Base-by-base conservation (phyloP, 2,888 invertebrate genomes). In the Molorchus minor region DNA sequence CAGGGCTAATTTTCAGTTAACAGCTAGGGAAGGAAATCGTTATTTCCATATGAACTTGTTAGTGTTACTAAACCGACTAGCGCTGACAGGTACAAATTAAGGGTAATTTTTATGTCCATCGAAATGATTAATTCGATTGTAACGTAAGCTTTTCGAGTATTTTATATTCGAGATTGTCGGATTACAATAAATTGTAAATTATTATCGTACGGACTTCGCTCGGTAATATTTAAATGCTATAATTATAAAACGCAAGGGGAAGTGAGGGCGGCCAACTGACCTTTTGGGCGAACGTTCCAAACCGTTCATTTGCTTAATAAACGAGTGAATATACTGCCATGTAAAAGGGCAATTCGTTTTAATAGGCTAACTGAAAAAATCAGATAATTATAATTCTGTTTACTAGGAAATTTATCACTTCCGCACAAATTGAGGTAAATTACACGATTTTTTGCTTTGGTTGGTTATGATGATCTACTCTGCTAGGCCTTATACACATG, bases 11-110 rank as follows among this genome's bases (percentile, higher is more conserved):
- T 52, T 30, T 29, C 41, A 17, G 29, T 5, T 13, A 29, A 15
- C 51, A 13, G 17, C 21, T 40, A 40, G 40, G 51, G 51, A 52
- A 52, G 51, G 51, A 52, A 52, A 52, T 12, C 41, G 51, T 52
- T 52, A 29, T 20, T 41, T 52, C 30, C 21, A 36, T 65, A 65
- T 68, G 61, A 56, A 68, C 68, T 68, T 65, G 68, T 68, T 68
- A 47, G 62, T 56, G 59, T 44, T 49, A 52, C 53, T 62, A 64
- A 66, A 68, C 64, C 65, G 60, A 52, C 49, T 52, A 29, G 52
- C 43, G 64, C 56, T 68, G 68, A 68, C 68, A 68, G 68, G 68
- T 66, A 68, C 46, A 58, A 64, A 68, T 68, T 68, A 68, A 56
- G 61, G 47, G 58, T 57, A 66, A 68, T 68, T 68, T 65, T 65